Evolutionary conservation across 1,140 invertebrate species (phyloP), one percentile per base, ranked within the genome.

Genomic region (Mylabris phalerata): DNA sequence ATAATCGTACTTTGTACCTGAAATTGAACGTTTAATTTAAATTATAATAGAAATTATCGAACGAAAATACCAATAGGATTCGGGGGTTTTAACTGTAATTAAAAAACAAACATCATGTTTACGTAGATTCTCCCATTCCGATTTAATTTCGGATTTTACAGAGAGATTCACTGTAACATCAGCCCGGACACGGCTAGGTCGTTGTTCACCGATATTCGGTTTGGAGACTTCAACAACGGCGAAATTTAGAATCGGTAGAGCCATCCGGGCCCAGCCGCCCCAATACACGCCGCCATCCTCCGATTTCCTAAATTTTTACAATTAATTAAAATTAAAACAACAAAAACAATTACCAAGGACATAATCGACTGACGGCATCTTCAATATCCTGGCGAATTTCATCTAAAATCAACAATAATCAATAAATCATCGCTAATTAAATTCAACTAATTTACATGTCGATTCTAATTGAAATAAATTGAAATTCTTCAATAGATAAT

Each of bases 51-150:
- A 40, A 43, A 19, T 38, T 9, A 59, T 19, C 1, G 19, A 19
- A 19, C 19, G 1, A 67, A 69, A 71, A 75, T 85, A 32, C 92
- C 93, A 58, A 93, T 90, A 1, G 88, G 79, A 68, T 87, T 82
- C 4, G 82, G 83, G 0, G 95, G 93, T 59, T 88, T 84, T 0
- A n/a, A 98, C 88, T 0, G 93, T 94, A 6, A 99, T 82, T 13
- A 99, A 76, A 68, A 99, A 98, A 70, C 95, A 97, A 6, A 98
- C 95, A 71, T 99, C 98, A 73, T 99, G 95, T 72, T 96, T 98
- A 42, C 96, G 79, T 13, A 99, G 76, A 65, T 86, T 89, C 76
- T 99, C 95, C 98, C 98, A 99, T 76, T 99, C 98, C 11, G 82
- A 79, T 75, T 98, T 96, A 27, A 99, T 91, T 69, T 98, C 93